Conservation (phyloP, 1,140 invertebrate species). For the Asbolus verrucosus region DNA sequence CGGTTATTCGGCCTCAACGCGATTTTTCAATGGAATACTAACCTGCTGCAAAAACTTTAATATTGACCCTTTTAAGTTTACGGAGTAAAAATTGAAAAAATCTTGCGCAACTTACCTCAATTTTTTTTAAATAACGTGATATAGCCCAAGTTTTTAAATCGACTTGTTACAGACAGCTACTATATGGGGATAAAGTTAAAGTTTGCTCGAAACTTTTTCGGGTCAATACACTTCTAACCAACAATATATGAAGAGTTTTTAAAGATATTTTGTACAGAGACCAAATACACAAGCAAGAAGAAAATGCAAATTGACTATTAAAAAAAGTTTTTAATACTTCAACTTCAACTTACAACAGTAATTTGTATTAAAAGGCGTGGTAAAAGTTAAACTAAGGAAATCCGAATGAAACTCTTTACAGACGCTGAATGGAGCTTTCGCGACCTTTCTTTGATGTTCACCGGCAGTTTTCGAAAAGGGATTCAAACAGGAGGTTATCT, state of each 20-base stretch:
- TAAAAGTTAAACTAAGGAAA: constrained; percentile 28
- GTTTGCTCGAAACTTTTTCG: constrained; percentile 11
- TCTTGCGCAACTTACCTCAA: not conserved
- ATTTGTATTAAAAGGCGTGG: constrained; percentile 23
- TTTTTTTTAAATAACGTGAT: constrained; percentile 21
- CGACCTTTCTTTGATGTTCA: no score
- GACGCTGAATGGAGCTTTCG: no score
- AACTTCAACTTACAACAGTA: constrained; percentile 7
- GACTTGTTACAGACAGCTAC: constrained; percentile 24
- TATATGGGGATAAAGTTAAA: constrained; percentile 16
- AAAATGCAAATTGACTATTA: constrained; percentile 33
- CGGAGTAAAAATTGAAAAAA: constrained; percentile 32
- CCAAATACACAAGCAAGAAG: not conserved
- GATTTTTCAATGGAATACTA: no score
- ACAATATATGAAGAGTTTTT: constrained; percentile 14
- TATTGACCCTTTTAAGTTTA: no score
- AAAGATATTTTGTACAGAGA: constrained; percentile 24
- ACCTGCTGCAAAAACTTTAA: no score
- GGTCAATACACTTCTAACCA: constrained; percentile 25
- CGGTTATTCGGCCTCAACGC: no score
- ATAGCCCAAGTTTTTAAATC: constrained; percentile 12
- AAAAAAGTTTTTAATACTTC: constrained; percentile 23
- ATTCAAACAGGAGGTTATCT: no score
- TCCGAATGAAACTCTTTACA: constrained; percentile 29
- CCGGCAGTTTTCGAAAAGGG: no score